Base-by-base conservation (phyloP, 2,113 vertebrate genomes). In the Excalfactoria chinensis region DNA sequence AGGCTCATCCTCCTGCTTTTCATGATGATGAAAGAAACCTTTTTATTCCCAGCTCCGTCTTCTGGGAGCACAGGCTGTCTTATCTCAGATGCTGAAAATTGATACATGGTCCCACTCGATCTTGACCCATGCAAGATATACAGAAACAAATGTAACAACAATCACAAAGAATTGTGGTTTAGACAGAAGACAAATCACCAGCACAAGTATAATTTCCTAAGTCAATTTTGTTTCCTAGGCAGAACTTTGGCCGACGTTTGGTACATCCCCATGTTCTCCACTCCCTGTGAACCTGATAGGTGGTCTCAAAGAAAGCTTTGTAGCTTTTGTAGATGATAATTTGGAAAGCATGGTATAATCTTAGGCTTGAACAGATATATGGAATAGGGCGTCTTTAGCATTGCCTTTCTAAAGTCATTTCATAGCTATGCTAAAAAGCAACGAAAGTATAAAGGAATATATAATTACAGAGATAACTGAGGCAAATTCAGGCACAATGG, bases 401-500 rank as follows among this genome's bases (percentile, higher is more conserved):
- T 43, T 18, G 20, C 28, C 37, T 43, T 73, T 73, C 51, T 25
- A 22, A 43, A 43, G 28, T 23, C 13, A 41, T 43, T 56, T 32
- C 49, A 56, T 22, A 41, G 37, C 10, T n/a, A 17, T 41, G 35
- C 70, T 43, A 37, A 56, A 56, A 73, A 73, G 30, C 37, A 56
- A 41, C 30, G 32, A 30, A 73, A 56, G 15, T 56, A 56, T n/a
- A 53, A 53, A 43, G 22, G 13, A 73, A 40, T 43, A 25, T 32
- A 15, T 43, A 15, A 55, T 82, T 64, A 14, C 30, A 35, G 49
- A 23, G 30, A 55, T 85, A 23, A 37, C 32, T 35, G 20, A 13
- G 55, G 30, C 13, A 34, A 18, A n/a, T n/a, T 44, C 74, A 63
- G 48, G 58, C 0, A 0, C 35, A 20, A 25, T 1, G 43, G 49